These are phyloP conservation scores for Phaethornis superciliosus DNA, from an alignment of 2,113 vertebrate genomes.

Conservation along the genomic window DNA sequence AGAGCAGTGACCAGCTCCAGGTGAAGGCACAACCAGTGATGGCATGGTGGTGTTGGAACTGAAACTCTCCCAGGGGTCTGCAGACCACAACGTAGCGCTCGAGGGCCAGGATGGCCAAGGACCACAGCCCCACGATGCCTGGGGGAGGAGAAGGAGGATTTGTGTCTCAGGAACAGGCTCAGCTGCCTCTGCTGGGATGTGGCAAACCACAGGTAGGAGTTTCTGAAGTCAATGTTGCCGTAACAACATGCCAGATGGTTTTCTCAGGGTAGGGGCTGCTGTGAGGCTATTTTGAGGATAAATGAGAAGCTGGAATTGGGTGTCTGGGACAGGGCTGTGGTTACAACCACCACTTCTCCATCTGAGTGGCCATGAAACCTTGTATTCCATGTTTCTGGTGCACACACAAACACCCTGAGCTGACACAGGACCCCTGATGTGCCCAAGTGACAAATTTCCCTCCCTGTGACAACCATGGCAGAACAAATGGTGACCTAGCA, in stretches of 20 bases:
- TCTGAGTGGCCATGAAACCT: background rate
- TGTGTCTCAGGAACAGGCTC: background rate
- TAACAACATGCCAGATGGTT: background rate
- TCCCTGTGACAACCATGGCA: accelerated
- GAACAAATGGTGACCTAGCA: accelerated
- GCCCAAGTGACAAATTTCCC: background rate
- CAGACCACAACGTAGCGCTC: conserved; percentile 72
- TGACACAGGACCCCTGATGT: accelerated
- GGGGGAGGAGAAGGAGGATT: background rate
- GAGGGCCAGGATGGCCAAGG: conserved; percentile 71
- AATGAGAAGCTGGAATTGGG: accelerated
- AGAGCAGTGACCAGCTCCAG: conserved; percentile 67
- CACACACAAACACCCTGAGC: background rate
- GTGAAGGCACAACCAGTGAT: conserved; percentile 62
- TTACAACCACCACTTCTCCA: background rate
- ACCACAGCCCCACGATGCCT: conserved; percentile 77
- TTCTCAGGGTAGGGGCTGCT: background rate
- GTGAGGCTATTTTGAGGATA: background rate
- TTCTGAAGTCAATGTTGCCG: background rate
- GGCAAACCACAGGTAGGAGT: background rate
- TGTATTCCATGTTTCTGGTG: background rate
- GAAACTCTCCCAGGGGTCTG: conserved; percentile 71
- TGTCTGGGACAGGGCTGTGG: accelerated
- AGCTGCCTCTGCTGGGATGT: background rate
- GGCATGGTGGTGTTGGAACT: conserved; percentile 57